phyloP scores from a whole-genome alignment of 2,888 invertebrate genomes.

The Tipula helvola region DNA sequence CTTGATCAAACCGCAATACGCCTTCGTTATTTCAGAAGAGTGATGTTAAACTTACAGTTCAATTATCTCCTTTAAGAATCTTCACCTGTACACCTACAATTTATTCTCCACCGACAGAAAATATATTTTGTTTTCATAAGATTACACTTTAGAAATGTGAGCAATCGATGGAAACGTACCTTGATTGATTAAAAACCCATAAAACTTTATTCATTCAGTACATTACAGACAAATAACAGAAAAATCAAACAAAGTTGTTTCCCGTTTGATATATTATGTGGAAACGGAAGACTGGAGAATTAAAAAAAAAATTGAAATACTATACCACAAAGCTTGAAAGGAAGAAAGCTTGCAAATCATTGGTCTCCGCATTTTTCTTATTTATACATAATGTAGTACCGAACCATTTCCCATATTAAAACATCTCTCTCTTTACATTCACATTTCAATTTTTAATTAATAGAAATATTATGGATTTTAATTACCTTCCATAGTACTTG shows the following conservation, averaged over 20 bases:
- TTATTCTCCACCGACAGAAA: no score
- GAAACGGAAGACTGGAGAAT: not conserved
- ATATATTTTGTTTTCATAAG: no score
- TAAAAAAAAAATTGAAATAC: not conserved
- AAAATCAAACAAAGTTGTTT: not conserved
- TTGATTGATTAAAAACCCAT: no score
- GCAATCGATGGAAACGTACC: no score
- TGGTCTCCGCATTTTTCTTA: not conserved
- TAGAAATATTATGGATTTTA: not conserved
- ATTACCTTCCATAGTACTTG: not conserved
- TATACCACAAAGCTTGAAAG: not conserved
- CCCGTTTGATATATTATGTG: not conserved
- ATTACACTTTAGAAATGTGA: no score
- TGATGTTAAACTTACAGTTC: no score
- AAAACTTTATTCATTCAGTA: no score
- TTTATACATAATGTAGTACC: not conserved
- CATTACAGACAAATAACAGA: no score
- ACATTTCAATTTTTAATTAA: not conserved
- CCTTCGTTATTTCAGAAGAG: no score
- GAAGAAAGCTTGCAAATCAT: not conserved
- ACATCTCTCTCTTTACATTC: not conserved
- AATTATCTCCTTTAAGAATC: no score
- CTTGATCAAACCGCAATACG: no score
- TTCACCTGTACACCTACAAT: no score
- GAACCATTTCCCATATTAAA: not conserved